Conservation (phyloP, 2,113 vertebrate genomes). For the Chionodraco myersi region DNA sequence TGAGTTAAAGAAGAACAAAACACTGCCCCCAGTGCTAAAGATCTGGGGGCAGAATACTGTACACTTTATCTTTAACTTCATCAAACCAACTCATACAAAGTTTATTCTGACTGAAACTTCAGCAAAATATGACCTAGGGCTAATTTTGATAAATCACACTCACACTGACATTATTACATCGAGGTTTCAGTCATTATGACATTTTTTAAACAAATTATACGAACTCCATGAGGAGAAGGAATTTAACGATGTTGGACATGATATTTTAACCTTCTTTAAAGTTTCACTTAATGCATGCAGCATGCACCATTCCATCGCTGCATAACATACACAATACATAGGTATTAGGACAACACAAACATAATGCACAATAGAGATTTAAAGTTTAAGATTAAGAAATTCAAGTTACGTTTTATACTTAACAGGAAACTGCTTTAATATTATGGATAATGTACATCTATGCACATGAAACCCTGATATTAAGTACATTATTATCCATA, state of each 20-base stretch:
- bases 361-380: conserved; percentile 2
- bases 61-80: not conserved
- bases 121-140: not conserved
- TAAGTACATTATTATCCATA: not conserved
- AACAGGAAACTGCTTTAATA: not conserved
- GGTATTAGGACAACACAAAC: not conserved
- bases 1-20: not conserved
- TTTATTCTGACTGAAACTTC: not conserved
- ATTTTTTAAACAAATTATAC: too few relatives aligned
- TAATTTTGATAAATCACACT: not conserved
- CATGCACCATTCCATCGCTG: not conserved
- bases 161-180: not conserved
- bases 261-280: too few relatives aligned
- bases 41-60: too few relatives aligned
- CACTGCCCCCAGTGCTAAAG: not conserved
- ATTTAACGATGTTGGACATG: not conserved
- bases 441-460: not conserved
- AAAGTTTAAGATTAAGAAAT: not conserved
- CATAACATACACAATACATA: not conserved
- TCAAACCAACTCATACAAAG: not conserved
- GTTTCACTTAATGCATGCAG: too few relatives aligned
- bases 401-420: too few relatives aligned
- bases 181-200: not conserved
- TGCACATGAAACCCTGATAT: not conserved
- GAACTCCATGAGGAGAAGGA: not conserved